phyloP scores from a whole-genome alignment of 2,113 vertebrate genomes.

The Leuciscus idus region DNA sequence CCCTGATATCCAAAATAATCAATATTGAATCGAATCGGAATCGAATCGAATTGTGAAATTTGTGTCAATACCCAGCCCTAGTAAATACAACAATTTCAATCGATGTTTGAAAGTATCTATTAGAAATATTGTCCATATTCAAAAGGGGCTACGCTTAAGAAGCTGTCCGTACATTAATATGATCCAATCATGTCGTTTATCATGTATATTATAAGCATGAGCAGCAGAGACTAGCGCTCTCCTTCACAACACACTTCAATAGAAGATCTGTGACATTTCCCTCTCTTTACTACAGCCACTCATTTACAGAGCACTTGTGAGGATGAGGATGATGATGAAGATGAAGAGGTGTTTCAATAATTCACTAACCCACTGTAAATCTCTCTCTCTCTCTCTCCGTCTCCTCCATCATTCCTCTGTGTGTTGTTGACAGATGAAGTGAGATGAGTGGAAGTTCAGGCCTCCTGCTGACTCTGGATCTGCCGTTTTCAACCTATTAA shows the following conservation, averaged over 20 bases:
- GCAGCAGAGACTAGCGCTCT: neutral
- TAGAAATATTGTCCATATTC: neutral
- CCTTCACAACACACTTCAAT: neutral
- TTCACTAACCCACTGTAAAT: slow-evolving; percentile 22
- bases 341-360: slow-evolving; percentile 14
- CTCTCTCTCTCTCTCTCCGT: neutral
- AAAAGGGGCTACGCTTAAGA: neutral
- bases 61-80: no score
- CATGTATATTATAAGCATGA: neutral
- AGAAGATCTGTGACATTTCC: slow-evolving; percentile 13
- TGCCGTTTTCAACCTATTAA: neutral
- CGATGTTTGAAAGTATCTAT: no score
- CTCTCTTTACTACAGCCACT: neutral
- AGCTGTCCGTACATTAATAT: neutral
- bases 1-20: no score
- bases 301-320: slow-evolving; percentile 1
- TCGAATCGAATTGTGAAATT: no score
- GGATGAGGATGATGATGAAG: neutral
- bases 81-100: no score
- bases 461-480: neutral
- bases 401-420: no score
- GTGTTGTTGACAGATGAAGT: slow-evolving; percentile 11
- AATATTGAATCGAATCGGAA: no score
- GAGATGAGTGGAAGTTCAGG: neutral
- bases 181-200: neutral